phyloP scores from a whole-genome alignment of 37 sponge, comb jelly and placozoan genomes.

The Mnemiopsis leidyi region DNA sequence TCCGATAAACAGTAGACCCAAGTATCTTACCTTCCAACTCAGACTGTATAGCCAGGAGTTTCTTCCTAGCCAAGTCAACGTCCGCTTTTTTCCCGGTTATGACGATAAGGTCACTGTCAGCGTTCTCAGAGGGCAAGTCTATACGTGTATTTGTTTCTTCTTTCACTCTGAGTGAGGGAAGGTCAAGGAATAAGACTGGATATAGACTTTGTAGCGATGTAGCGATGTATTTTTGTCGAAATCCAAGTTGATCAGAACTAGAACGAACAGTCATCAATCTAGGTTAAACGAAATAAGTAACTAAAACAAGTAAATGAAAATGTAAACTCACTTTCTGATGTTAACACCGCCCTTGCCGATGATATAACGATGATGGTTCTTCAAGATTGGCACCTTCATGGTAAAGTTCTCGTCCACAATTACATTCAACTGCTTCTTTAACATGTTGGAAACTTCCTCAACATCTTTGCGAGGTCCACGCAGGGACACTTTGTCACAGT shows the following conservation, averaged over 20 bases:
- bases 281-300: no score
- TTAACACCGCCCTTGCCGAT: slow-evolving; percentile 87
- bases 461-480: slow-evolving; percentile 88
- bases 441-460: slow-evolving; percentile 51
- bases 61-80: slow-evolving; percentile 78
- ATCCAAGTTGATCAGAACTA: no score
- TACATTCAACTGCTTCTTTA: background rate
- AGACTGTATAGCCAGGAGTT: slow-evolving; percentile 78
- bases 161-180: slow-evolving; percentile 71
- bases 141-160: slow-evolving; percentile 83
- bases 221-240: no score
- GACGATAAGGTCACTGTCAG: slow-evolving; percentile 79
- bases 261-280: no score
- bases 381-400: slow-evolving; percentile 66
- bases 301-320: no score
- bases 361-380: slow-evolving; percentile 83
- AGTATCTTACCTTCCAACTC: slow-evolving; percentile 75
- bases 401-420: slow-evolving; percentile 35
- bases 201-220: no score
- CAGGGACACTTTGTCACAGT: slow-evolving; percentile 77
- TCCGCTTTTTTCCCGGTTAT: slow-evolving; percentile 84
- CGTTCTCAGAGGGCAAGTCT: slow-evolving; percentile 80
- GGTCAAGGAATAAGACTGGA: no score
- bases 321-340: slow-evolving; percentile 69
- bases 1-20: no score